Evolutionary conservation across 2,888 invertebrate genomes (phyloP), one percentile per base, ranked within the genome.

Genomic region (Leptogaster cylindrica): DNA sequence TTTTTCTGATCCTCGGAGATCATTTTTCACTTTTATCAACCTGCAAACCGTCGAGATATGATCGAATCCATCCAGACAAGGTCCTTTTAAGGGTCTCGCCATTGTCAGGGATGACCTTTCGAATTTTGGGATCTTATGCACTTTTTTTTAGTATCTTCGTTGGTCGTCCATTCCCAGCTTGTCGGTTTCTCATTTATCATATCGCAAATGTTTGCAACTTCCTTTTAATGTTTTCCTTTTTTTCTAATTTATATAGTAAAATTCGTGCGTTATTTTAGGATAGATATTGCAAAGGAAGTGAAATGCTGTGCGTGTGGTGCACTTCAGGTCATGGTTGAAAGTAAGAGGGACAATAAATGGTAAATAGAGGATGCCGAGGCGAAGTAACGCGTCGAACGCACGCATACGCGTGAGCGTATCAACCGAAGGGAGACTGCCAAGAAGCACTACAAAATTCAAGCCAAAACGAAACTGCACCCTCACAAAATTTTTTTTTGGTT

Each of bases 21-120:
- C 64, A 64, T 64, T 64, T 64, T 64, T 64, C 64, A 64, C 41
- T 48, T 64, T 48, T 64, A 64, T 64, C 65, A 65, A 65, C 50
- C 50, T 65, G 65, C 48, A 12, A 36, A 16, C 6, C 7, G 16
- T 10, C 14, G 10, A 58, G 20, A 58, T 39, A 41, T 23, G 12
- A 39, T 58, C 58, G 14, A 41, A 10, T 25, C 58, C 39, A 31
- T 16, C 14, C 50, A 16, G 28, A 65, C 48, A 48, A 25, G 33
- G 33, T 58, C 58, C 58, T 39, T 58, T 58, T 58, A 58, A n/a
- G 58, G 39, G 27, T 41, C 58, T 41, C 12, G 3, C 2, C 23
- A 23, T 58, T 58, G 36, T 58, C 31, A 58, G 23, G 39, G 25
- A 58, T 58, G 58, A 58, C 58, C 39, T 58, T 58, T 28, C 39